Evolutionary conservation across 2,113 vertebrate species (phyloP), one percentile per base, ranked within the genome.

Genomic region (Ochotona princeps): DNA sequence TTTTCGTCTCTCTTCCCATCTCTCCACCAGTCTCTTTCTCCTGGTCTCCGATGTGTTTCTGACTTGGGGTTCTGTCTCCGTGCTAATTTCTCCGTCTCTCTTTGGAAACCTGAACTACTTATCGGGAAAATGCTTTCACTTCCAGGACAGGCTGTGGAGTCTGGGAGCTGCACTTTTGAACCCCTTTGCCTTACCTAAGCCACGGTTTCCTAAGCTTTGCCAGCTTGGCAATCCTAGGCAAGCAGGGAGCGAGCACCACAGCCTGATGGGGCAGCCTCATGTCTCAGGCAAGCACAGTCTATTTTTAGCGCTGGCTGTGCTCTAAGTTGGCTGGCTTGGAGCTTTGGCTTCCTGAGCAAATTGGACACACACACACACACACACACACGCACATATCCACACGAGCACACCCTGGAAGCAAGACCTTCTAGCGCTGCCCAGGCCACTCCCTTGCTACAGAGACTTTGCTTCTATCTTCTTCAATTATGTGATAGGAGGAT

Each of bases 271-370:
- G 69, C 23, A 3, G 60, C 28, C 93, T 93, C 10, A 0, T 30
- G 51, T 90, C 44, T 2, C 4, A 47, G 61, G 17, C 44, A 32
- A 54, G 7, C 17, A 4, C 93, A 6, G 80, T 87, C 95, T 97
- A 83, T 97, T 95, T 97, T 97, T 94, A 96, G 78, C 44, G 44
- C 44, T 20, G 25, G 30, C 84, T 82, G 93, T 38, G 72, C 26
- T 28, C 75, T 54, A 65, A 83, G 70, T 88, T 92, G 95, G 91
- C 87, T 75, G 81, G 74, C 90, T 94, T 35, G 0, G 25, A 89
- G 47, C 79, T 97, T 96, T 38, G 28, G 44, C 83, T 94, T 85
- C 94, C 0, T 0, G 38, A 81, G 80, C 91, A 93, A 89, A 74
- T 65, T 90, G 82, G 81, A 94, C 49, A 80, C 44, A 74, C 8